Base-by-base conservation (phyloP, 2,888 invertebrate genomes). In the Drosophila sordidula region DNA sequence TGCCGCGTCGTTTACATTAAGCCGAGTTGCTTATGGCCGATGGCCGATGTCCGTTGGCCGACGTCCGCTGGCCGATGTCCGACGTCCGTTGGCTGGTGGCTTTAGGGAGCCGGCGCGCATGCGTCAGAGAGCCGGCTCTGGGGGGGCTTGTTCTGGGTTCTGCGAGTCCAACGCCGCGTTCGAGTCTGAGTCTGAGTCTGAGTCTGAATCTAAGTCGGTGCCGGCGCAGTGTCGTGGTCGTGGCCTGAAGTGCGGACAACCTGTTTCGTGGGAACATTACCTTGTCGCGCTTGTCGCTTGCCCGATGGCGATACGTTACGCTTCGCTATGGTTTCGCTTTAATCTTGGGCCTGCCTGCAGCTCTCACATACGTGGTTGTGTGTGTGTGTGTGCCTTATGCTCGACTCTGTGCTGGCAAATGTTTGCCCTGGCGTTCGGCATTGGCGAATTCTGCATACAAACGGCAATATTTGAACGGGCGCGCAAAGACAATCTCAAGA, bases 261-360 rank as follows among this genome's bases (percentile, higher is more conserved):
- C 92, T 91, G 91, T 91, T 91, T 91, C 91, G 92, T 91, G 91
- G 92, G 91, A 91, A 91, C 91, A 90, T 91, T 90, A 90, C 91
- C 92, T 90, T 90, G 90, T 89, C 88, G 80, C 89, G 90, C 80
- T 78, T 88, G 85, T 83, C 87, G 82, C 75, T 76, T 70, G 82
- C 66, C 83, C 81, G 82, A 76, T 86, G 89, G 89, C 85, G 78
- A 87, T 89, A 79, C 78, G 82, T 87, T 85, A 87, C 89, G 88
- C 84, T 87, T 84, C 79, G 81, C 78, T 84, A 85, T 83, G 87
- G 89, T 81, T 88, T 86, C 75, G 81, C 85, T 84, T 89, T 85
- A 85, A 87, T 80, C 89, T 87, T 80, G 68, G 68, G 56, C 61
- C 49, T 63, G 71, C 79, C 70, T 70, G 65, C 67, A 80, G 58